Evolutionary conservation across 2,113 vertebrate species (phyloP), one percentile per base, ranked within the genome.

Genomic region (Gracilinanus agilis): DNA sequence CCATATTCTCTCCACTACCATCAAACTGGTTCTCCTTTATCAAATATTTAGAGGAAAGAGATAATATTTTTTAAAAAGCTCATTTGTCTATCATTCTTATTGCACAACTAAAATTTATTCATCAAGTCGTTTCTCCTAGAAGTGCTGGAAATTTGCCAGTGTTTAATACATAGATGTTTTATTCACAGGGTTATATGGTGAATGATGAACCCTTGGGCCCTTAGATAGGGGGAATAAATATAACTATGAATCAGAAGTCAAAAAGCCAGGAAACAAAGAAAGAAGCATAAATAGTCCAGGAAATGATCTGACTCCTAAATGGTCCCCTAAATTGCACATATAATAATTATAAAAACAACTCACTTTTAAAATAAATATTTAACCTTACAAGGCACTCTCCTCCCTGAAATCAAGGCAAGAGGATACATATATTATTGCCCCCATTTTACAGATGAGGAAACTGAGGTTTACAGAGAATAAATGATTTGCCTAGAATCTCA

Each of bases 361-460:
- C 40, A 88, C 54, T 55, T 54, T 67, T 88, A 23, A 54, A 55
- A 34, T 90, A 49, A 91, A 83, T 29, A 55, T 83, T 44, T 75
- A 34, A 13, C 49, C 55, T 53, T 53, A 44, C 2, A 34, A 24
- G n/a, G 34, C 6, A 53, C 9, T 55, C 40, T 44, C 27, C 58
- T 29, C 58, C 27, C 27, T 67, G 34, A 61, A 67, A 67, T 67
- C 58, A 16, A 67, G 58, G 29, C 58, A 67, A 67, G 2, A 13
- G 27, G 25, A 24, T 27, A 9, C 56, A 29, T 34, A 34, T 34
- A 34, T 34, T 67, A 67, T 34, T 67, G 27, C 58, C 27, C 11
- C 58, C 10, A 29, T 91, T 94, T 96, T 88, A 95, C 90, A 90
- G 90, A 91, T 88, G 89, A 92, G 91, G 61, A 49, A 61, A 89